Evolutionary conservation across 1,140 invertebrate species (phyloP).

Genomic region (Eueides isabella): DNA sequence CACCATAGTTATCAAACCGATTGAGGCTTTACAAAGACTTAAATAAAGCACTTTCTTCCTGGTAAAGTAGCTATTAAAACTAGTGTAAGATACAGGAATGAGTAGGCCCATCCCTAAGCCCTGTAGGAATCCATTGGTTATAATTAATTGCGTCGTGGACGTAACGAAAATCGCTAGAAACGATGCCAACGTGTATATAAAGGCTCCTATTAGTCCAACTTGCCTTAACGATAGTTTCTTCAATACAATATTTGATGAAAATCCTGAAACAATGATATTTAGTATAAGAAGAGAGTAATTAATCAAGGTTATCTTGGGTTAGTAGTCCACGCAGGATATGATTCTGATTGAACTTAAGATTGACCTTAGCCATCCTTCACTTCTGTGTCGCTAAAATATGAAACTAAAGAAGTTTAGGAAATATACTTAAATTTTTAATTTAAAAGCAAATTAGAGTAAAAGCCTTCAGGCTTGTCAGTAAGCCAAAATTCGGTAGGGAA

Average conservation of each 20-base stretch:
- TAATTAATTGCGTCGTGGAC: constrained; percentile 80
- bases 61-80: constrained; percentile 76
- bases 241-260: constrained; percentile 78
- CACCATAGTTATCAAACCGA: constrained; percentile 83
- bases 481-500: too few species aligned
- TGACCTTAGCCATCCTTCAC: too few species aligned
- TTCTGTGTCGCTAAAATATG: too few species aligned
- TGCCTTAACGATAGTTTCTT: constrained; percentile 81
- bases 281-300: background rate
- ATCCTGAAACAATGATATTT: constrained; percentile 60
- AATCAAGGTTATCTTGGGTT: too few species aligned
- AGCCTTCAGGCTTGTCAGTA: too few species aligned
- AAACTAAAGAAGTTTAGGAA: too few species aligned
- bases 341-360: too few species aligned
- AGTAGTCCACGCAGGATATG: too few species aligned
- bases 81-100: constrained; percentile 74
- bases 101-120: constrained; percentile 76
- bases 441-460: too few species aligned
- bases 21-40: constrained; percentile 84
- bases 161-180: constrained; percentile 82
- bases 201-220: constrained; percentile 83
- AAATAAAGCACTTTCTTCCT: constrained; percentile 83
- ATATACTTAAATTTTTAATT: too few species aligned
- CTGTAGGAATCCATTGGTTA: constrained; percentile 78
- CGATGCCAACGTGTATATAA: constrained; percentile 82